phyloP scores from a whole-genome alignment of 2,797 vertebrate genomes.

The Rhinichthys osculus region DNA sequence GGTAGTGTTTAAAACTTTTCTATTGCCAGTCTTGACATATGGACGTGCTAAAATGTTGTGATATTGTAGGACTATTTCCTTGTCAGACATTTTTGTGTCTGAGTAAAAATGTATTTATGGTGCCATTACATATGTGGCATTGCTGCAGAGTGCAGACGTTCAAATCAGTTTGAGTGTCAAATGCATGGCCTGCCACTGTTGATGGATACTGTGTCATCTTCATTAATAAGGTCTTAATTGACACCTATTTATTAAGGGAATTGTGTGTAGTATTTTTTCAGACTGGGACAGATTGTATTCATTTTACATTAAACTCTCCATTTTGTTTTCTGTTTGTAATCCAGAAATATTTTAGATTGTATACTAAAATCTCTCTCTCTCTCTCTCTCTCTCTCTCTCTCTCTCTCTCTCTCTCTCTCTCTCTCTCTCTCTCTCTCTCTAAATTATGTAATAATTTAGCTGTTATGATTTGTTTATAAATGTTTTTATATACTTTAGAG shows the following conservation, averaged over 20 bases:
- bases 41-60: conserved; percentile 66
- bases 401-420: neutral
- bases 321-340: neutral
- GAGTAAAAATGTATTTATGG: conserved; percentile 66
- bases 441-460: neutral
- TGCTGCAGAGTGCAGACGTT: conserved; percentile 51
- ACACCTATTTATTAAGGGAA: neutral
- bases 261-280: neutral
- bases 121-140: conserved; percentile 59
- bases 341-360: neutral
- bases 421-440: too few relatives aligned
- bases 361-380: neutral
- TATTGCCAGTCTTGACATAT: conserved; percentile 69
- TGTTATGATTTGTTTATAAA: neutral
- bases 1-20: conserved; percentile 63
- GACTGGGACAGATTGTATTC: neutral
- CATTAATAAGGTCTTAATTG: conserved; percentile 2
- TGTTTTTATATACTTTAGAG: neutral
- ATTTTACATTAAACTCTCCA: neutral
- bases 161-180: conserved; percentile 18
- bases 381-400: too few relatives aligned
- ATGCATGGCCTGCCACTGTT: neutral
- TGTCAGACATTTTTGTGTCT: conserved; percentile 57
- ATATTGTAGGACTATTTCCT: conserved; percentile 63
- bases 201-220: neutral